Base-by-base conservation (phyloP, 2,797 vertebrate genomes). In the Rhinogobio ventralis region DNA sequence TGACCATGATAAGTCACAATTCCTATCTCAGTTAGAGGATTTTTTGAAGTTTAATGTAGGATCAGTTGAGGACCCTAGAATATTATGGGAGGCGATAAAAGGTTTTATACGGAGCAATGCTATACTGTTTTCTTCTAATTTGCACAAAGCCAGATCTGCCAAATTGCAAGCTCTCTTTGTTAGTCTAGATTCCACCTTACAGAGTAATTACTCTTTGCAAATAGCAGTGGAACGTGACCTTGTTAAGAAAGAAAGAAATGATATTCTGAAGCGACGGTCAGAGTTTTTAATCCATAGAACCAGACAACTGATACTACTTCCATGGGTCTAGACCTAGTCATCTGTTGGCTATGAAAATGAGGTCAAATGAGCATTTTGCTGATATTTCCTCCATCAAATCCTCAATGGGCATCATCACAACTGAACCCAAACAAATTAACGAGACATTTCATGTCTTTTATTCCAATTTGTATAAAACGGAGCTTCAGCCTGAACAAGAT, bases 201-300 rank as follows among this genome's bases (percentile, higher is more conserved):
- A 49, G 14, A 49, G 46, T 14, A 49, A 49, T 49, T 49, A 49
- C 46, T 49, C 46, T 49, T 49, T 4, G 17, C 14, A 5, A 15
- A 62, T 62, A 62, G 25, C 62, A 66, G 62, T 66, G 11, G 64
- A 66, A 66, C 11, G 1, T 14, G 75, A 60, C 14, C 33, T 77
- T 39, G 75, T 42, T 53, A 60, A 77, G 30, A 60, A 77, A 57
- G 0, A 77, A 77, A 77, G 0, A 53, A 55, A 55, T 23, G 0
- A 77, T 60, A 23, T 77, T 55, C 19, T 60, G 13, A 60, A 42
- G 13, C 20, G 23, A 14, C 11, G 2, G 4, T 55, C 33, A 2
- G 45, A 85, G 28, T 57, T 69, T 20, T 79, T 72, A 25, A 79
- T 85, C 19, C 69, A 78, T 33, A 73, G 67, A 39, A 80, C 69